Evolutionary conservation across 2,113 vertebrate species (phyloP).

Genomic region (Gnathonemus longibarbis): DNA sequence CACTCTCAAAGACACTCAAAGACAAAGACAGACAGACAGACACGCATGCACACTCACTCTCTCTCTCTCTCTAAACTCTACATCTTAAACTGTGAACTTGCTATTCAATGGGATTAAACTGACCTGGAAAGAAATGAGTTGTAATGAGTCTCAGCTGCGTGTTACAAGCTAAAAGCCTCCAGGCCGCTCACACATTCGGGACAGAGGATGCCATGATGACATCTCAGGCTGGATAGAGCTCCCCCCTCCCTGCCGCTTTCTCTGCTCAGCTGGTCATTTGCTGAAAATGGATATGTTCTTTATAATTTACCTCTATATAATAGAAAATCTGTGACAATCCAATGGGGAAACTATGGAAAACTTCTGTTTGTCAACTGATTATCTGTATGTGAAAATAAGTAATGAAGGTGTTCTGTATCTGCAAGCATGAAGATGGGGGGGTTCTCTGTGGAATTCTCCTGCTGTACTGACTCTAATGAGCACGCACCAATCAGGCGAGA

Average conservation of each 20-base stretch:
- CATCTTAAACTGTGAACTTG: neutral
- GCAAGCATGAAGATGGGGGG: neutral
- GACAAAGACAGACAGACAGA: neutral
- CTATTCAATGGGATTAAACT: neutral
- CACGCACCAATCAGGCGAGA: neutral
- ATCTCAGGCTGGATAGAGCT: too few relatives aligned
- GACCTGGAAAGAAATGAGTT: neutral
- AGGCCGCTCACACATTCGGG: neutral
- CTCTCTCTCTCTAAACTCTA: neutral
- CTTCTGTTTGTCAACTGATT: neutral
- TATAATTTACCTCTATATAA: neutral
- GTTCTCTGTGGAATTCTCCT: neutral
- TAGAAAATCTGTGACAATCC: neutral
- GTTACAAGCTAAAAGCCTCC: neutral
- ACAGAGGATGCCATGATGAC: too few relatives aligned
- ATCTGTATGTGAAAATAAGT: neutral
- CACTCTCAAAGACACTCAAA: neutral
- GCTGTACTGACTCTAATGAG: neutral
- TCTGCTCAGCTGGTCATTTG: neutral
- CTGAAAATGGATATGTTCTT: neutral
- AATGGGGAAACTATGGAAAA: neutral
- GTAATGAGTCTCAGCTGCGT: neutral
- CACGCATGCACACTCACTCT: neutral
- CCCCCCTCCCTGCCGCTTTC: neutral
- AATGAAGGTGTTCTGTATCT: neutral